These are phyloP conservation scores for Styela clava DNA, from an alignment of 23 tunicate genomes.

Conservation along the genomic window DNA sequence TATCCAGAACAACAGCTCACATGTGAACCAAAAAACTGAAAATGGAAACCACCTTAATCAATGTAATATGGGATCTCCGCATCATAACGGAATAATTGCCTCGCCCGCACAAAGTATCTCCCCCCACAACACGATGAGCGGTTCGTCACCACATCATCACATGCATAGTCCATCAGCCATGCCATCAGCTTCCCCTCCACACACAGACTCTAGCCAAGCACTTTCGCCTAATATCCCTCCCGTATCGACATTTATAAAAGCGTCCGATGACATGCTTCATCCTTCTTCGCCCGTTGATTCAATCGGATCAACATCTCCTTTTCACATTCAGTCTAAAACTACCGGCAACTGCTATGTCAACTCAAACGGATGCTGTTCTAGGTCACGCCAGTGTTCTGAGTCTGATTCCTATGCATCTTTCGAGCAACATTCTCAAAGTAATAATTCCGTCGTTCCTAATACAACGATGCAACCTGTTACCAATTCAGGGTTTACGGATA, in stretches of 20 bases:
- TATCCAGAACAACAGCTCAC: background rate
- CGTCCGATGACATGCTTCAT: constrained; percentile 86
- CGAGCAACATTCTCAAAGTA: constrained; percentile 46
- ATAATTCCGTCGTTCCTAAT: constrained; percentile 26
- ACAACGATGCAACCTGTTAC: constrained; percentile 12
- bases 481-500: constrained; percentile 21
- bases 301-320: constrained; percentile 21
- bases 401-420: constrained; percentile 37
- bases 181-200: background rate
- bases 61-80: constrained; percentile 26
- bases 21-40: background rate
- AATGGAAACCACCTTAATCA: background rate
- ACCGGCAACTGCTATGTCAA: constrained; percentile 14
- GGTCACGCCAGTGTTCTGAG: constrained; percentile 52
- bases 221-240: constrained; percentile 56
- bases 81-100: background rate
- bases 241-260: constrained; percentile 87
- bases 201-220: background rate
- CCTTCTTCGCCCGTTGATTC: constrained; percentile 60
- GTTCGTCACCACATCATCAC: constrained; percentile 62
- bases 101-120: constrained; percentile 23
- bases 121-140: constrained; percentile 23
- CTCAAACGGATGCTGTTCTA: constrained; percentile 14
- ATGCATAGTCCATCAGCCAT: constrained; percentile 18
- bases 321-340: constrained; percentile 17